phyloP scores from a whole-genome alignment of 2,113 vertebrate species.

The Catharus minimus region DNA sequence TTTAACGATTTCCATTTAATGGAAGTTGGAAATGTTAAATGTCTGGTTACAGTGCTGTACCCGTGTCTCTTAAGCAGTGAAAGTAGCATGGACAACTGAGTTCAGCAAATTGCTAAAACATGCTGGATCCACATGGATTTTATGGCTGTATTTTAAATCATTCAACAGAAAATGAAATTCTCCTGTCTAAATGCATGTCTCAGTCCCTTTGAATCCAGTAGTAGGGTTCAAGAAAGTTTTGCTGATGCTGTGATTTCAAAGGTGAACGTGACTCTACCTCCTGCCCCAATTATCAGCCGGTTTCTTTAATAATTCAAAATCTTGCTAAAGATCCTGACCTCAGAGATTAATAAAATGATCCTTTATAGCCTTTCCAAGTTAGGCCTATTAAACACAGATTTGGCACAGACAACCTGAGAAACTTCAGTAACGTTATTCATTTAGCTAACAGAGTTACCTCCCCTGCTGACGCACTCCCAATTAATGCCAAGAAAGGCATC shows the following conservation, averaged over 20 bases:
- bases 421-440: constrained; percentile 40
- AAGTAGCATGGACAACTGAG: background rate
- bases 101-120: background rate
- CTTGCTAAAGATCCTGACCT: constrained; percentile 43
- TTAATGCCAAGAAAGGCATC: constrained; percentile 62
- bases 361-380: constrained; percentile 34
- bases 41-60: background rate
- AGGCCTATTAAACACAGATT: constrained; percentile 51
- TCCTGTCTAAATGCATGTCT: background rate
- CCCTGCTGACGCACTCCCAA: constrained; percentile 55
- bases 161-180: background rate
- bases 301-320: constrained; percentile 59
- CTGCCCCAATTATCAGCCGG: constrained; percentile 14
- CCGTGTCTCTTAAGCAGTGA: background rate
- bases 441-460: constrained; percentile 53
- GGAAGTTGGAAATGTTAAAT: background rate
- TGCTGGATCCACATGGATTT: background rate
- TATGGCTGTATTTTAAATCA: background rate
- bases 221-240: constrained; percentile 29
- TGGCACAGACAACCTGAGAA: constrained; percentile 49
- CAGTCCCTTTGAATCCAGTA: constrained; percentile 7
- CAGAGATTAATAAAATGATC: constrained; percentile 51
- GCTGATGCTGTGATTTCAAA: constrained; percentile 24
- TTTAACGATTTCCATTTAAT: constrained; percentile 2
- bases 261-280: background rate